Conservation (phyloP, 2,888 invertebrate species). For the Meganola albula region DNA sequence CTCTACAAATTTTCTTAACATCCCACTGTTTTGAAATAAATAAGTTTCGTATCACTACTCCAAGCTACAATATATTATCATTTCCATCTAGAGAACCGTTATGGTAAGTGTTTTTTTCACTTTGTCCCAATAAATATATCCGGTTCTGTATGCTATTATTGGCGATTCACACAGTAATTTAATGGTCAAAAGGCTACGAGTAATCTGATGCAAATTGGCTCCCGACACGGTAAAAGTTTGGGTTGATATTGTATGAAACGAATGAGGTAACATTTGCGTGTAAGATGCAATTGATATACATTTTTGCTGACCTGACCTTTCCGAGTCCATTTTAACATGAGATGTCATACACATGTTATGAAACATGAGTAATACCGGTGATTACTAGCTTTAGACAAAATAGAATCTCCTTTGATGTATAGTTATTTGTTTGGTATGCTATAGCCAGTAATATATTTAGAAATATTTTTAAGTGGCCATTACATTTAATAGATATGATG, state of each 20-base stretch:
- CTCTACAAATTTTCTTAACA: slow-evolving; percentile 21
- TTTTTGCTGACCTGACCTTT: no score
- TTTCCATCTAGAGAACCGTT: slow-evolving; percentile 40
- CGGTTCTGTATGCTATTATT: slow-evolving; percentile 31
- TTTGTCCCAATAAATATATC: slow-evolving; percentile 38
- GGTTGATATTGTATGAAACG: slow-evolving; percentile 19
- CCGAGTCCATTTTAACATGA: no score
- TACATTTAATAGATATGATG: slow-evolving; percentile 25
- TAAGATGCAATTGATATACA: slow-evolving; percentile 9
- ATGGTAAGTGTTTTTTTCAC: slow-evolving; percentile 29
- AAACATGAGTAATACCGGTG: no score
- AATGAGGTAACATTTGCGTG: slow-evolving; percentile 14
- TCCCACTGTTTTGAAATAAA: slow-evolving; percentile 24
- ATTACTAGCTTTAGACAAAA: slow-evolving; percentile 6
- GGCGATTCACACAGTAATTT: slow-evolving; percentile 38
- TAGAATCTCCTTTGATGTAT: slow-evolving; percentile 10
- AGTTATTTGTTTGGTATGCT: slow-evolving; percentile 19
- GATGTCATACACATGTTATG: no score
- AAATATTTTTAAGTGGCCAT: slow-evolving; percentile 22
- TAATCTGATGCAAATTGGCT: slow-evolving; percentile 61
- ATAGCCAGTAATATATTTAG: slow-evolving; percentile 18
- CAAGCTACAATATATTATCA: slow-evolving; percentile 33
- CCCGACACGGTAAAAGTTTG: slow-evolving; percentile 23
- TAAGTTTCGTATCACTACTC: slow-evolving; percentile 28
- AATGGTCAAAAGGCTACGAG: slow-evolving; percentile 51